These are phyloP conservation scores for Macropus fuliginosus DNA, from an alignment of 2,797 vertebrate genomes.

Conservation along the genomic window DNA sequence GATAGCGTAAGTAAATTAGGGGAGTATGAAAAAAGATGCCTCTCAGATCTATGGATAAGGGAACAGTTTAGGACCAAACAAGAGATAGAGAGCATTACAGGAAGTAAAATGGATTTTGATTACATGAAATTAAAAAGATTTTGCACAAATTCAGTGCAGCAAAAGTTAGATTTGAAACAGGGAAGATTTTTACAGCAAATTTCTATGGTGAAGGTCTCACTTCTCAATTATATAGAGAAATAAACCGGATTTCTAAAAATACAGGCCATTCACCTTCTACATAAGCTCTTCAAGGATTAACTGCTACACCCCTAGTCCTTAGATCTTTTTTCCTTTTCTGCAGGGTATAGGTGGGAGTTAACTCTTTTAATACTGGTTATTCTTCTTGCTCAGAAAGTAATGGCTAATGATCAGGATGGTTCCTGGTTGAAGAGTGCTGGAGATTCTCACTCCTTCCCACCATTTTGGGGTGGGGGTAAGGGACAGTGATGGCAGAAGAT, in stretches of 20 bases:
- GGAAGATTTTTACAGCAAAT: background rate
- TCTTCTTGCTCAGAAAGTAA: no score
- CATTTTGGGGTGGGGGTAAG: no score
- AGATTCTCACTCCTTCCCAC: no score
- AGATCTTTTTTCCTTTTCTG: background rate
- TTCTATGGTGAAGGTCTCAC: background rate
- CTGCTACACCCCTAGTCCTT: background rate
- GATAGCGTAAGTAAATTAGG: background rate
- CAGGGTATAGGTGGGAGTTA: no score
- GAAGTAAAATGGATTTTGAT: background rate
- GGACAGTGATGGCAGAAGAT: no score
- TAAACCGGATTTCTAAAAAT: background rate
- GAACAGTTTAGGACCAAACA: background rate
- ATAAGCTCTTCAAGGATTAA: background rate
- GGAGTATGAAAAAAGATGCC: background rate
- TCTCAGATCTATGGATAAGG: background rate
- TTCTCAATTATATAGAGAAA: background rate
- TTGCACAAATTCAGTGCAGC: background rate
- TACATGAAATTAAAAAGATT: background rate
- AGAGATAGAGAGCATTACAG: background rate
- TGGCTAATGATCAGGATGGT: no score
- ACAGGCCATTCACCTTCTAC: background rate
- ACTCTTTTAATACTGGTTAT: no score
- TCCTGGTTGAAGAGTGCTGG: no score
- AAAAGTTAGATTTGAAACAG: background rate